Base-by-base conservation (phyloP, 2,888 invertebrate genomes). In the Cepaea hortensis region DNA sequence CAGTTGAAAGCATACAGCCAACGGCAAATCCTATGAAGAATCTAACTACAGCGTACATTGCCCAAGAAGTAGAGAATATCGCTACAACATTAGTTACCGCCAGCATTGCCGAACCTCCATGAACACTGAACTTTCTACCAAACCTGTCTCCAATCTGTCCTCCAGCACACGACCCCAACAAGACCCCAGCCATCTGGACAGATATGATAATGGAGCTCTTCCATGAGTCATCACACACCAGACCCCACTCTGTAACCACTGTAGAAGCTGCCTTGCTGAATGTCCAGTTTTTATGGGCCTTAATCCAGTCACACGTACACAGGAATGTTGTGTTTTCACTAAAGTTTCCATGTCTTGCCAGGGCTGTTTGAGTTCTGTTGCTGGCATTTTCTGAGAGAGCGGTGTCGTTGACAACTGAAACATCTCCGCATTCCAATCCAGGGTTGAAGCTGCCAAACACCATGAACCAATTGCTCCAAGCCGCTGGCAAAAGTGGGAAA, bases 111-210 rank as follows among this genome's bases (percentile, higher is more conserved):
- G 46, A 3, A 13, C 46, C 13, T 1, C 62, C 46, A 35, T 81
- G 23, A 20, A 81, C 65, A 6, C 48, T 65, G 65, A 68, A 61
- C 35, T 81, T 81, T 68, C 81, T 62, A 65, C 81, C 81, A 46
- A 68, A 65, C 7, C 13, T 46, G 9, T 83, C 83, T 18, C 83
- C 83, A 20, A 83, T 48, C 7, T 72, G 61, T n/a, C 83, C 94
- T 7, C 91, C 90, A 18, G 92, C 35, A 9, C 91, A 87, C 7
- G 93, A 93, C 0, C 94, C 94, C 11, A 92, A 68, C 48, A 93
- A 89, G 1, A 93, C 92, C 15, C 94, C 94, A n/a, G 90, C 90
- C 93, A 93, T 93, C 90, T 93, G 93, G 65, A 93, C 87, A 7
- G 93, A 92, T 35, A 92, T 93, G 72, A 93, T 92, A 23, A 90